Conservation (phyloP, 2,797 vertebrate species). For the Coluber constrictor region DNA sequence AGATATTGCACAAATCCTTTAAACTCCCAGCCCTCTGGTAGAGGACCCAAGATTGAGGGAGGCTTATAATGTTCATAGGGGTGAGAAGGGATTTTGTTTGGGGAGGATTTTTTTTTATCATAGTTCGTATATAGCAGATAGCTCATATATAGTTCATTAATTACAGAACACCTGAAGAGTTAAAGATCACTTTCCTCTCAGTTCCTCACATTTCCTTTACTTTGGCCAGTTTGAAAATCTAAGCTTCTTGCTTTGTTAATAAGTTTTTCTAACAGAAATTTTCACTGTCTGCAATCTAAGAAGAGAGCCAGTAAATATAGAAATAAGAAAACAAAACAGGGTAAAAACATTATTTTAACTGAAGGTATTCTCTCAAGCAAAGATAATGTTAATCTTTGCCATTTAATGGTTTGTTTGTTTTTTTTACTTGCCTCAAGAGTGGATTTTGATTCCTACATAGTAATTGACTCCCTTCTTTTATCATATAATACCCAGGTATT, state of each 20-base stretch:
- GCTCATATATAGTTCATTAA: background rate
- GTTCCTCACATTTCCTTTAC: background rate
- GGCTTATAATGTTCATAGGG: background rate
- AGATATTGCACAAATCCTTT: too few species aligned
- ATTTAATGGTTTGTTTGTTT: background rate
- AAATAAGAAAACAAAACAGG: background rate
- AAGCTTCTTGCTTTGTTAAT: background rate
- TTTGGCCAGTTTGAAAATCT: background rate
- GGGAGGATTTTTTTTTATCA: background rate
- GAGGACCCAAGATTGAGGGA: background rate
- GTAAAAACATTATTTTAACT: background rate
- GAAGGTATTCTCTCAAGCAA: background rate
- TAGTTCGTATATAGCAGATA: background rate
- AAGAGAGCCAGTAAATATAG: background rate
- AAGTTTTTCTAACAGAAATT: background rate
- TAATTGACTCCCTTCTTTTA: background rate
- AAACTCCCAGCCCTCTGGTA: background rate
- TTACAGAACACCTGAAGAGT: background rate
- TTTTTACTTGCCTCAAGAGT: background rate
- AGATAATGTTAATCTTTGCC: background rate
- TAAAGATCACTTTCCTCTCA: background rate
- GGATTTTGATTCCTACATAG: background rate
- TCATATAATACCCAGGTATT: background rate
- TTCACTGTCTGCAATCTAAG: background rate
- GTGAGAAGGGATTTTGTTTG: background rate